phyloP scores from a whole-genome alignment of 2,113 vertebrate species.

The Anser brachyrhynchus region DNA sequence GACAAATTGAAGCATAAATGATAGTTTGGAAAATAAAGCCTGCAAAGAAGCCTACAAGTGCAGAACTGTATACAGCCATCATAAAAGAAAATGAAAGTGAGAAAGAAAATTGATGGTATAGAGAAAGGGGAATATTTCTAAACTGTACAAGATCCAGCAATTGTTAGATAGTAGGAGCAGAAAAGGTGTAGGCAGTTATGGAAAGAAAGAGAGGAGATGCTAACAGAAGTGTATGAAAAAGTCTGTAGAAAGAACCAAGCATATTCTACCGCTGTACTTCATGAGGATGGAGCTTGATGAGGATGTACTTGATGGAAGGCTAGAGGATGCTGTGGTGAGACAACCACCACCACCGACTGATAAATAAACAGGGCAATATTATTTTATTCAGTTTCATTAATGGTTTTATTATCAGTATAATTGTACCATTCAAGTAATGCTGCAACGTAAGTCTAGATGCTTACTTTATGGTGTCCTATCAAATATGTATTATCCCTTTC shows the following conservation, averaged over 20 bases:
- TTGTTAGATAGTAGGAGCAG: background rate
- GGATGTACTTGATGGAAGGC: no score
- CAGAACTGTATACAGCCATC: background rate
- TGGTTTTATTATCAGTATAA: background rate
- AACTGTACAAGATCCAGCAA: background rate
- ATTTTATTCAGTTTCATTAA: background rate
- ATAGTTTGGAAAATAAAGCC: background rate
- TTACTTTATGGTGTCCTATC: background rate
- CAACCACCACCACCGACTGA: background rate
- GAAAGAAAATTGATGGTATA: background rate
- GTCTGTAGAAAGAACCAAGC: background rate
- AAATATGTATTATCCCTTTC: background rate
- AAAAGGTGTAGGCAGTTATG: background rate
- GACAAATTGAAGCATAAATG: background rate
- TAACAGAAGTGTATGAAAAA: background rate
- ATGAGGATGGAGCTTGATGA: background rate
- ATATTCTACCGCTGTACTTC: background rate
- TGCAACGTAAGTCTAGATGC: background rate
- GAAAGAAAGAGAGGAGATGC: background rate
- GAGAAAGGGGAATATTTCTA: background rate
- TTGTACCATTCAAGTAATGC: background rate
- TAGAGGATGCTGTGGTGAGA: background rate
- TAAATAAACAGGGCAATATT: background rate
- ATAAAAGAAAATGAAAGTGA: background rate
- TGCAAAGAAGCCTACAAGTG: accelerated